Evolutionary conservation across 2,888 invertebrate genomes (phyloP).

Genomic region (Hipparchia semele): DNA sequence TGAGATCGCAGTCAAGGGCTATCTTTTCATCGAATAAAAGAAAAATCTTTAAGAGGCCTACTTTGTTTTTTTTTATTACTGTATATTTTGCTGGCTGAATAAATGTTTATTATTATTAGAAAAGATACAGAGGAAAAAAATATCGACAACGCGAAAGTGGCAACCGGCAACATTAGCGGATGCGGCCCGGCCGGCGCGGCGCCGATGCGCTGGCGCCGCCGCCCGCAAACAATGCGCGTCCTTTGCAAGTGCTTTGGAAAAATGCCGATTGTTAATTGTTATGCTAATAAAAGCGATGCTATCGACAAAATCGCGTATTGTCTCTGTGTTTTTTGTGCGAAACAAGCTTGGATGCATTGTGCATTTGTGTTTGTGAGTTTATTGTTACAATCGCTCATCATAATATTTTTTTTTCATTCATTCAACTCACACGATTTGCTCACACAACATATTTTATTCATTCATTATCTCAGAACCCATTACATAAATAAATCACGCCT

Average conservation of each 20-base stretch:
- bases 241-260: slow-evolving; percentile 62
- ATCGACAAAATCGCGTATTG: slow-evolving; percentile 49
- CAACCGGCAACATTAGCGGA: slow-evolving; percentile 77
- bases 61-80: no score
- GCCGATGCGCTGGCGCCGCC: slow-evolving; percentile 60
- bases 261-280: slow-evolving; percentile 70
- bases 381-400: no score
- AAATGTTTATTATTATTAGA: not conserved
- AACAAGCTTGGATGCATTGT: slow-evolving; percentile 20
- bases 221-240: slow-evolving; percentile 74
- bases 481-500: no score
- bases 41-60: no score
- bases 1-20: no score
- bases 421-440: no score
- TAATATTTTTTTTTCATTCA: no score
- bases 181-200: slow-evolving; percentile 60
- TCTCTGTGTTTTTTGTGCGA: slow-evolving; percentile 32
- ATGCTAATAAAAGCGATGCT: slow-evolving; percentile 59
- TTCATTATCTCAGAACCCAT: no score
- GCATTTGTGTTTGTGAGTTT: slow-evolving; percentile 3
- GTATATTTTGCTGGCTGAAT: not conserved
- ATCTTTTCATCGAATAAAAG: no score
- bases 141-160: slow-evolving; percentile 36
- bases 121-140: no score
- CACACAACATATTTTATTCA: no score